Evolutionary conservation across 30 jellyfish, hydroid and myxozoan species (phyloP).

Genomic region (Aurelia sp.): DNA sequence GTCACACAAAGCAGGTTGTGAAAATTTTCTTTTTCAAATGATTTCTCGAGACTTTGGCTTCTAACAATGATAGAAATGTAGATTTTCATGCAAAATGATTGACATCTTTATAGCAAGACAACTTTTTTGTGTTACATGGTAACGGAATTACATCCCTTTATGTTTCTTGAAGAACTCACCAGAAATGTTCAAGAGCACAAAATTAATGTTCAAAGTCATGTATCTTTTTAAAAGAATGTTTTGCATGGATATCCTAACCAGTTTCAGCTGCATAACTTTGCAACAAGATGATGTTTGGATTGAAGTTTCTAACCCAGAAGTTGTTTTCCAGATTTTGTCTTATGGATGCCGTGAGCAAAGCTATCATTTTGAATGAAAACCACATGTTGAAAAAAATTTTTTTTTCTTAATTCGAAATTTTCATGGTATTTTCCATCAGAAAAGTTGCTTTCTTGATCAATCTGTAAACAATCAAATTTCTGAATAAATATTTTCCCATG

Average conservation of each 20-base stretch:
- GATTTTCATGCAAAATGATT: not conserved
- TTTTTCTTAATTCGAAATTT: not conserved
- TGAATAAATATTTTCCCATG: not conserved
- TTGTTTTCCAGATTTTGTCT: not conserved
- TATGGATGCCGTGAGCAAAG: not conserved
- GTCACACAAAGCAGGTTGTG: slow-evolving; percentile 1
- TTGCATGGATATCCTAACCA: slow-evolving; percentile 4
- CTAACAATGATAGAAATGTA: slow-evolving; percentile 3
- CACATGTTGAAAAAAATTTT: not conserved
- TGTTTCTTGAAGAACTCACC: not conserved
- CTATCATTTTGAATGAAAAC: not conserved
- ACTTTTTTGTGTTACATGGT: slow-evolving; percentile 1
- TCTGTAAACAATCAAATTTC: slow-evolving; percentile 3
- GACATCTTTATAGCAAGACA: not conserved
- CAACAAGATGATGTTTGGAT: slow-evolving; percentile 3
- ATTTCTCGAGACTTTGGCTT: not conserved
- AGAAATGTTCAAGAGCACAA: not conserved
- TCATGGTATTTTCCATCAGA: slow-evolving; percentile 1
- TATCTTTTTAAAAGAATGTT: not conserved
- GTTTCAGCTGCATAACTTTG: slow-evolving; percentile 1
- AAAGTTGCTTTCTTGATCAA: not conserved
- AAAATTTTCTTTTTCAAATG: not conserved
- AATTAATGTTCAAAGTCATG: not conserved
- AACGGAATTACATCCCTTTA: slow-evolving; percentile 6
- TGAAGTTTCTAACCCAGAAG: not conserved